Evolutionary conservation across 2,113 vertebrate genomes (phyloP), one percentile per base, ranked within the genome.

Genomic region (Sebastes fasciatus): DNA sequence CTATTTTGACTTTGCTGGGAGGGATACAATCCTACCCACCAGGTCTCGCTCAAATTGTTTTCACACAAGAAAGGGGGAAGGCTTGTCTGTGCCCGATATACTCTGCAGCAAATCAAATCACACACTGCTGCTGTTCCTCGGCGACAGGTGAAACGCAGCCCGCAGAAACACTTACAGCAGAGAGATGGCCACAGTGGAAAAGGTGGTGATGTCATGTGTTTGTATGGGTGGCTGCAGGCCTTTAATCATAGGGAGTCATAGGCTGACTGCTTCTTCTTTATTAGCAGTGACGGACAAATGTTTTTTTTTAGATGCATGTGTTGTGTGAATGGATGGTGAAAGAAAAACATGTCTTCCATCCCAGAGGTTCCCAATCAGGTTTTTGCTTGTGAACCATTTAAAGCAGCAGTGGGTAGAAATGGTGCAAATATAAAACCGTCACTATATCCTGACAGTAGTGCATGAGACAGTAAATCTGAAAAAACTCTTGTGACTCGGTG

Each of bases 151-250:
- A 86, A 81, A 69, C 8, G 17, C 73, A 74, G 79, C 71, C 77
- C 62, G 66, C 74, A 86, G 71, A 73, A 75, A 83, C 74, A 74
- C 66, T 49, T 46, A 26, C 10, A 80, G 70, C 66, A 61, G 21
- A 83, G 60, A 48, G 14, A 21, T 10, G 40, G 54, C 45, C 23
- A 16, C 66, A 16, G 7, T 9, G 10, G 48, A 63, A 16, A 65
- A 45, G 74, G 10, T 73, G 63, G 77, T 80, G 80, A 87, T 71
- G 69, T 88, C 82, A 86, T 72, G 68, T 89, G 73, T 83, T 86
- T 80, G 62, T 49, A 75, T 60, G 26, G 42, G 42, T 19, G 45
- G 66, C 61, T 76, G 54, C 34, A 61, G 72, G 12, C 23, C 52
- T 77, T 77, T 85, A 82, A 86, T 82, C 21, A 90, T 23, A 78